Evolutionary conservation across 2,888 invertebrate species (phyloP).

Genomic region (Fabriciana adippe): DNA sequence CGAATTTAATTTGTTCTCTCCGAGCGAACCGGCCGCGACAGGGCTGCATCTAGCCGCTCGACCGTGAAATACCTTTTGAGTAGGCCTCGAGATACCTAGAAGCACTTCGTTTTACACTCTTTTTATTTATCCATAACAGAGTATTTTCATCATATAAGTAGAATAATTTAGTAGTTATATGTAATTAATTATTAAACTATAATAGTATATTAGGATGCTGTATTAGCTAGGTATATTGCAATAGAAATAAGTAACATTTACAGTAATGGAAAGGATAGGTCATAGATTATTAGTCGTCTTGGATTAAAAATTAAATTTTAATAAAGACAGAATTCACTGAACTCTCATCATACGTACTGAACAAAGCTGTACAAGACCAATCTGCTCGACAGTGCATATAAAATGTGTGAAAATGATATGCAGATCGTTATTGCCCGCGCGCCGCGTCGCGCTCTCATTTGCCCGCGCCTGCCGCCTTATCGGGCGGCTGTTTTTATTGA

Average conservation of each 20-base stretch:
- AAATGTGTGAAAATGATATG: slow-evolving; percentile 16
- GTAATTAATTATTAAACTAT: too few species aligned
- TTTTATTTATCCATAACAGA: slow-evolving; percentile 1
- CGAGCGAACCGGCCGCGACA: slow-evolving; percentile 20
- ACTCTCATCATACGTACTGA: too few species aligned
- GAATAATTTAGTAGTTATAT: neutral
- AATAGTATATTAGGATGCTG: too few species aligned
- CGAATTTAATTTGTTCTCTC: slow-evolving; percentile 34
- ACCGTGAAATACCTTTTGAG: slow-evolving; percentile 26
- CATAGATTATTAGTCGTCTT: too few species aligned
- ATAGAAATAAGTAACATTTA: too few species aligned
- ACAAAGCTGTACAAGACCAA: too few species aligned
- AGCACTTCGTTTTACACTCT: slow-evolving; percentile 10
- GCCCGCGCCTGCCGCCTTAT: slow-evolving; percentile 1
- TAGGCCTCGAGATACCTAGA: slow-evolving; percentile 8
- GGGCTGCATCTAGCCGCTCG: slow-evolving; percentile 22
- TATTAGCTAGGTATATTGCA: too few species aligned
- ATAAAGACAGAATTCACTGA: too few species aligned
- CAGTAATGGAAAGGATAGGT: too few species aligned
- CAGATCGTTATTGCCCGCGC: slow-evolving; percentile 3
- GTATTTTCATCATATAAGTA: neutral
- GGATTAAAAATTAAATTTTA: too few species aligned
- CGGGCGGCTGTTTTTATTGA: slow-evolving; percentile 14
- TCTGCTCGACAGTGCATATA: too few species aligned
- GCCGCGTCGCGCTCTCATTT: neutral